These are phyloP conservation scores for Telmatherina bonti DNA, from an alignment of 2,797 vertebrate species.

Conservation along the genomic window DNA sequence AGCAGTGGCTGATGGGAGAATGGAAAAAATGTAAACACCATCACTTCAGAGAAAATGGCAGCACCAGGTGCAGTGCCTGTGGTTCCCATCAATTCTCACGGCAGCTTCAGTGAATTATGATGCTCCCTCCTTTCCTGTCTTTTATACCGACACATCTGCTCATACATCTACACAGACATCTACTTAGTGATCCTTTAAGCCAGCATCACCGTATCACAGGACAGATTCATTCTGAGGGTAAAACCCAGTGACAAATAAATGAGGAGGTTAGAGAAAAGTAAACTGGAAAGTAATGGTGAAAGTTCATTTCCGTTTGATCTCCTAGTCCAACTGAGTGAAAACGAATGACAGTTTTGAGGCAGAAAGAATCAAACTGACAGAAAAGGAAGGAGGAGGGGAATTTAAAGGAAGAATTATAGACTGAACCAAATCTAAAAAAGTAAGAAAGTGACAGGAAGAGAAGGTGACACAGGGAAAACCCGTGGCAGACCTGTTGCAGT, in stretches of 20 bases:
- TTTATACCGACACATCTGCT: slow-evolving; percentile 14
- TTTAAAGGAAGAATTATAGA: slow-evolving; percentile 44
- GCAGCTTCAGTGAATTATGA: slow-evolving; percentile 48
- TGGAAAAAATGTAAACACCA: slow-evolving; percentile 36
- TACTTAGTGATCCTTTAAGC: slow-evolving; percentile 30
- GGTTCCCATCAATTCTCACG: slow-evolving; percentile 43
- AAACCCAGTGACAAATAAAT: slow-evolving; percentile 8
- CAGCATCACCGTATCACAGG: slow-evolving; percentile 19
- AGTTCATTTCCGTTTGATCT: slow-evolving; percentile 31
- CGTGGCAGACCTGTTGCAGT: slow-evolving; percentile 44
- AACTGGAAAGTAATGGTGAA: slow-evolving; percentile 38
- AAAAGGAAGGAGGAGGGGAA: slow-evolving; percentile 12
- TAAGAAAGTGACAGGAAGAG: slow-evolving; percentile 43
- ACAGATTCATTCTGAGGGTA: slow-evolving; percentile 39
- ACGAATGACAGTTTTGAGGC: slow-evolving; percentile 44
- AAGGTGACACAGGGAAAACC: slow-evolving; percentile 42
- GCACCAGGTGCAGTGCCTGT: slow-evolving; percentile 47
- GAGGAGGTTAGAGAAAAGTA: slow-evolving; percentile 11
- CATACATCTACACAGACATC: slow-evolving; percentile 20
- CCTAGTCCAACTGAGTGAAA: slow-evolving; percentile 40
- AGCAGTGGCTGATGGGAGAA: slow-evolving; percentile 16
- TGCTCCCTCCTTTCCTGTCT: slow-evolving; percentile 13
- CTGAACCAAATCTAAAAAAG: slow-evolving; percentile 34
- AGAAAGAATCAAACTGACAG: slow-evolving; percentile 42
- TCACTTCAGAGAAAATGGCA: slow-evolving; percentile 41